Evolutionary conservation across 2,113 vertebrate species (phyloP).

Genomic region (Canis aureus): DNA sequence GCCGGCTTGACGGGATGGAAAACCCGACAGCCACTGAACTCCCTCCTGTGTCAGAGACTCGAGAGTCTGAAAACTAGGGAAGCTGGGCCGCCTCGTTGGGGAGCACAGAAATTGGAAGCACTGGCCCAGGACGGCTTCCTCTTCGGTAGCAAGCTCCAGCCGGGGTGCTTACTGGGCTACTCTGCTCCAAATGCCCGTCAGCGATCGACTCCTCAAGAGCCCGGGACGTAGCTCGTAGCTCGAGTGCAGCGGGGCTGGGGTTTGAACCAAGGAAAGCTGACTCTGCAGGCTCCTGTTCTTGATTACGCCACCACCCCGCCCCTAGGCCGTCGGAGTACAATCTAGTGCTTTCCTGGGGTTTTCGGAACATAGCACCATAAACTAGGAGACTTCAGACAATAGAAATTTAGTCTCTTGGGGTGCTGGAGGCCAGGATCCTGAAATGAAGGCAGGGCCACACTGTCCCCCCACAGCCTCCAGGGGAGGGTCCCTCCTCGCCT

Average conservation of each 20-base stretch:
- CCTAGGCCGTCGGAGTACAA: not conserved
- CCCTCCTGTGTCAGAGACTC: not conserved
- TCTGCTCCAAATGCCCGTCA: not conserved
- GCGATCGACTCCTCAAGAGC: not conserved
- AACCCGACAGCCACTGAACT: not conserved
- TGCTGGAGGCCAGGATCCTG: not conserved
- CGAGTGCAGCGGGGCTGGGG: not conserved
- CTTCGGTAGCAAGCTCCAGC: not conserved
- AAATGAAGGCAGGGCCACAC: not conserved
- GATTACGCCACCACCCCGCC: too few relatives aligned
- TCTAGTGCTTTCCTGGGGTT: not conserved
- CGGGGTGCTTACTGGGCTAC: accelerated
- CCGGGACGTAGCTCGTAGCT: not conserved
- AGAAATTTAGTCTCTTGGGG: not conserved
- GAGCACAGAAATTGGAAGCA: not conserved
- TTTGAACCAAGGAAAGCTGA: not conserved
- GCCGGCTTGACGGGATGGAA: not conserved
- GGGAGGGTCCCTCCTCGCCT: not conserved
- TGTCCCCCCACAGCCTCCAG: not conserved
- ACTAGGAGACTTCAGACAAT: not conserved
- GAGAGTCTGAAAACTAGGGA: not conserved
- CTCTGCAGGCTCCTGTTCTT: not conserved
- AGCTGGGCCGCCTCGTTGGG: not conserved
- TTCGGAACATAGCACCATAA: not conserved
- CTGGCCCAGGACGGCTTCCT: not conserved